Base-by-base conservation (phyloP, 2,797 vertebrate species). In the Epinephelus coioides region DNA sequence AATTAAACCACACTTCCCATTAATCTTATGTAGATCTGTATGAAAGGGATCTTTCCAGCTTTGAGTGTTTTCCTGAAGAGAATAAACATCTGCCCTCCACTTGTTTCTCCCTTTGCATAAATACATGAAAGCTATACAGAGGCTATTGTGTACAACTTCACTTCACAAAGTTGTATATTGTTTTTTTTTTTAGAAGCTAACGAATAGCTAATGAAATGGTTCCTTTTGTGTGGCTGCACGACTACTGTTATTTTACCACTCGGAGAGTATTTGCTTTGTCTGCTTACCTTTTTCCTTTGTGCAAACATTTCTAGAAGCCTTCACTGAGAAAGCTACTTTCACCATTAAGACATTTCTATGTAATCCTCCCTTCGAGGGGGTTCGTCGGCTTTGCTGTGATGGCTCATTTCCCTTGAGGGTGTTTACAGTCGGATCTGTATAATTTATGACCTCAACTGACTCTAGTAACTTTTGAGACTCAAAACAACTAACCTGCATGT, bases 81-180 rank as follows among this genome's bases (percentile, higher is more conserved):
- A 62, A 43, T 64, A 76, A 57, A 72, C 25, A 40, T 38, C 9
- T 53, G 17, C 2, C 43, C 38, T 74, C 21, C 13, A 38, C 25
- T 66, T 67, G 27, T 50, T 69, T 50, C 38, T 57, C 6, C 17
- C 2, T 43, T 12, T 47, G 25, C 11, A 34, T 1, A 63, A 47
- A 65, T 0, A 19, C 5, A 21, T 6, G 1, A 73, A 38, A 51
- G 34, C 2, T 53, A 21, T 17, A 44, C 17, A 47, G 13, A 73
- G 4, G 13, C 53, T 13, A 19, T 10, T 12, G 8, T 55, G n/a
- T n/a, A 9, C 17, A 61, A 3, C 13, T 10, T 2, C 15, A 55
- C 30, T 27, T 17, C 4, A 19, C 27, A 46, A 47, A n/a, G 12
- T 44, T 38, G 27, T 5, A 23, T 18, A 1, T 5, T 49, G 13